These are phyloP conservation scores for Hylyphantes graminicola DNA, from an alignment of 1,140 invertebrate genomes.

Conservation along the genomic window DNA sequence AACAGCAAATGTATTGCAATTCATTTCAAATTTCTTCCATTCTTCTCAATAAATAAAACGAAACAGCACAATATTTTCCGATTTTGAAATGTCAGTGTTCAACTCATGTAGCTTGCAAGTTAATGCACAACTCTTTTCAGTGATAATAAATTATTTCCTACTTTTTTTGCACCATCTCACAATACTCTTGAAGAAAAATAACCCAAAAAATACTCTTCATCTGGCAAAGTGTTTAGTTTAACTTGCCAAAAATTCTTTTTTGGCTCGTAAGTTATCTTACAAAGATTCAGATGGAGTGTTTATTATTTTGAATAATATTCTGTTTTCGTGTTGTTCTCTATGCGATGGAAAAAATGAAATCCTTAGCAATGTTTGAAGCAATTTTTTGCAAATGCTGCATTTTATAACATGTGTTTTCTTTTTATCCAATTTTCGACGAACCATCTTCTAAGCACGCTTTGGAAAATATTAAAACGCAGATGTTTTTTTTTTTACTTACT, in stretches of 20 bases:
- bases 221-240: slow-evolving; percentile 14
- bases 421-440: slow-evolving; percentile 23
- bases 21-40: no score
- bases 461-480: slow-evolving; percentile 40
- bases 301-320: slow-evolving; percentile 19
- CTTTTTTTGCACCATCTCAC: no score
- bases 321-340: neutral
- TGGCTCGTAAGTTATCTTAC: neutral
- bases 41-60: no score
- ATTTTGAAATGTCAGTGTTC: no score
- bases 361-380: neutral
- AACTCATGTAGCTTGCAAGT: no score
- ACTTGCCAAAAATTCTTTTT: slow-evolving; percentile 23
- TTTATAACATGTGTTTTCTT: neutral
- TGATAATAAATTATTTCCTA: no score
- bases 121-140: no score
- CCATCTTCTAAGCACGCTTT: slow-evolving; percentile 12
- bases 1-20: no score
- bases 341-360: slow-evolving; percentile 16
- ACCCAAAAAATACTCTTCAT: slow-evolving; percentile 9
- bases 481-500: neutral
- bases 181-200: neutral
- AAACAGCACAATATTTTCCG: no score
- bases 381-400: slow-evolving; percentile 22
- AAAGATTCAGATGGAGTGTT: slow-evolving; percentile 29